A percentile compares a stretch with the other conserved stretches of the same genome.
These are phyloP conservation scores for Dexiosoma caninum DNA, from an alignment of 2,888 invertebrate species.

Conservation along the genomic window DNA sequence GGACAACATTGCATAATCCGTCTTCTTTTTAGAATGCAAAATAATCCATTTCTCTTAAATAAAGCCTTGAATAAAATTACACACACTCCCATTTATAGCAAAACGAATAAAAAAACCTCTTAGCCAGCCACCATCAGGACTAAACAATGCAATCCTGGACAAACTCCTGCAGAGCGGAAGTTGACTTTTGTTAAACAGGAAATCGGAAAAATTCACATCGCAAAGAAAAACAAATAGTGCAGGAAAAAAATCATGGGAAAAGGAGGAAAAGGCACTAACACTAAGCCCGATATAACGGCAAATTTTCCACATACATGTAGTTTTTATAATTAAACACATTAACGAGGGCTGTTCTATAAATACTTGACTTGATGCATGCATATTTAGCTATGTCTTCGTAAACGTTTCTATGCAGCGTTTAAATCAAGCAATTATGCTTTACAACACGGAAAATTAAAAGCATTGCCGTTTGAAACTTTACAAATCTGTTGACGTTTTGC, in stretches of 20 bases:
- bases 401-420: too few relatives aligned
- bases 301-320: conserved; percentile 12
- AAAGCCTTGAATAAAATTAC: neutral
- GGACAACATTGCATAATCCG: conserved; percentile 18
- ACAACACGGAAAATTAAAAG: too few relatives aligned
- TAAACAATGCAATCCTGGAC: conserved; percentile 13
- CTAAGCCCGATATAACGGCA: conserved; percentile 26
- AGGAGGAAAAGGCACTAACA: neutral
- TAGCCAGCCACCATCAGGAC: conserved; percentile 2
- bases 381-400: too few relatives aligned
- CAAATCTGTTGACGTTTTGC: too few relatives aligned
- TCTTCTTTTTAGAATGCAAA: neutral
- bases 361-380: too few relatives aligned
- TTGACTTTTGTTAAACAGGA: conserved; percentile 63
- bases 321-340: neutral
- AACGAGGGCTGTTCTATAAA: neutral
- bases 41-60: neutral
- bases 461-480: too few relatives aligned
- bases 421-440: too few relatives aligned
- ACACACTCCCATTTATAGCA: neutral
- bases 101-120: neutral
- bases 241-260: neutral
- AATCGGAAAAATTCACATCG: conserved; percentile 58
- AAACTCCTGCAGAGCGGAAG: conserved; percentile 51
- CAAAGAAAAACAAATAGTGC: conserved; percentile 35